phyloP scores from a whole-genome alignment of 2,797 vertebrate genomes.

The Mus spretus region DNA sequence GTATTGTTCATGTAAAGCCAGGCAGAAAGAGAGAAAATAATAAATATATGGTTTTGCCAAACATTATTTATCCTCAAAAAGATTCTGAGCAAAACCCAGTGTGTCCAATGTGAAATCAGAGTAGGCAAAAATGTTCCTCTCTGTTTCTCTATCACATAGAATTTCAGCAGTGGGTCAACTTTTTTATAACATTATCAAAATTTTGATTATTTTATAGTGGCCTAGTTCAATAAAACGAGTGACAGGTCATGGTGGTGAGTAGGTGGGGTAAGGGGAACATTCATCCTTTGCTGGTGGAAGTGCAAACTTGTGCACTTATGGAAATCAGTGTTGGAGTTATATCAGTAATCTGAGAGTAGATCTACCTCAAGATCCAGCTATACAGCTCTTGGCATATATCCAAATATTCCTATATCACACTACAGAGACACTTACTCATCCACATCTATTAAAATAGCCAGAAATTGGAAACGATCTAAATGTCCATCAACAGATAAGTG shows the following conservation, averaged over 20 bases:
- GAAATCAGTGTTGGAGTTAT: not conserved
- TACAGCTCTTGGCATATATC: not conserved
- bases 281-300: not conserved
- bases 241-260: not conserved
- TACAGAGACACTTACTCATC: not conserved
- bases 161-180: conserved; percentile 85
- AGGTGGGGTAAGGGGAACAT: not conserved
- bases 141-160: conserved; percentile 67
- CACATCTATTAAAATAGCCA: not conserved
- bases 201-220: not conserved
- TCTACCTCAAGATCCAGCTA: not conserved
- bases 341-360: not conserved
- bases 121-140: conserved; percentile 71
- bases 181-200: conserved; percentile 71
- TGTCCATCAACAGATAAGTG: not conserved
- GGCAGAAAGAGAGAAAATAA: conserved; percentile 21
- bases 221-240: not conserved
- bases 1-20: not conserved
- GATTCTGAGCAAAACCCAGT: conserved; percentile 65
- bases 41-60: conserved; percentile 59
- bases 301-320: not conserved
- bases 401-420: not conserved
- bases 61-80: conserved; percentile 72
- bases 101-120: conserved; percentile 74
- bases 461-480: not conserved